Evolutionary conservation across 2,888 invertebrate genomes (phyloP), one percentile per base, ranked within the genome.

Genomic region (Agonopterix subpropinquella): DNA sequence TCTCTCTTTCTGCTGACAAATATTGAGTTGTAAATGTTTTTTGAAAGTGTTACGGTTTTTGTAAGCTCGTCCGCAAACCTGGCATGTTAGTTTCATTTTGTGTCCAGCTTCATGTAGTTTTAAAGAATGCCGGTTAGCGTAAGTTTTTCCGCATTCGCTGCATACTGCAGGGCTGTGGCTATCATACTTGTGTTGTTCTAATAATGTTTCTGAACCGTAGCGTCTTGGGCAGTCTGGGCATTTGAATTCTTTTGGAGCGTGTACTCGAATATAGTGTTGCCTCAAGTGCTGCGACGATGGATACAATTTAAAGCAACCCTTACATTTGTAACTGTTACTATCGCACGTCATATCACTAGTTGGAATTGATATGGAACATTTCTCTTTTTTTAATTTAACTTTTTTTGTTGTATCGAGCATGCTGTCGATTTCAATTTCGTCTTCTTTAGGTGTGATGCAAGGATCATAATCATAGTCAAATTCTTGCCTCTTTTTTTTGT

Each of bases 91-190:
- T 49, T 53, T 53, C 1, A 45, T 35, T 46, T 51, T 35, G 37
- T 59, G 59, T 4, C 48, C 47, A 3, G 41, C 11, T 37, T 55
- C 54, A 42, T 59, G 59, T 41, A 44, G 36, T 43, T 53, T 58
- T 8, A 60, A 43, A 5, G 53, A 48, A 41, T 44, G 41, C 7
- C 48, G 37, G 39, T 54, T 57, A 35, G 47, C 47, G 11, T 53
- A 60, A n/a, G 47, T 49, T 48, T 58, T 60, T 7, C 59, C 59
- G 35, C 59, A 59, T 47, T 53, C 50, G 1, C 49, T 44, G 42
- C 60, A 60, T 3, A 58, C 47, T 1, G 43, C 39, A 4, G 50
- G 46, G 11, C 44, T 48, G 11, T 60, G 60, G 11, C 41, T 49
- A 11, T 51, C 47, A 35, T 51, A 42, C 13, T 43, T 9, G 41